Evolutionary conservation across 2,797 vertebrate species (phyloP), one percentile per base, ranked within the genome.

Genomic region (Pagetopsis macropterus): DNA sequence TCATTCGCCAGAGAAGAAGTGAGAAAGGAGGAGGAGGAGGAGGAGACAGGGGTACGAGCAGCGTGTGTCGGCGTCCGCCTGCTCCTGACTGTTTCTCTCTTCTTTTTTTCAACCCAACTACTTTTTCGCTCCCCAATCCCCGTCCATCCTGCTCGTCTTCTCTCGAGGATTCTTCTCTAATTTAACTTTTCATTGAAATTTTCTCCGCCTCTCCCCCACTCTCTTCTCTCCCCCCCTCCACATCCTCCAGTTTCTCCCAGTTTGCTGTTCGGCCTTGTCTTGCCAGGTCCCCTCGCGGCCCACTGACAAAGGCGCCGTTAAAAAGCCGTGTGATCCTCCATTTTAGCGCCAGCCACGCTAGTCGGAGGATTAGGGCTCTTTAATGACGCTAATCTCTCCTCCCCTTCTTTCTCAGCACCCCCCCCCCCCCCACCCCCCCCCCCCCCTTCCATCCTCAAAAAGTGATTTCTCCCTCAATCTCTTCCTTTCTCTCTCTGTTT

Each of bases 311-410:
- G 95, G 94, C 94, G 85, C 92, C 93, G 92, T 94, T 93, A 92
- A 95, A 94, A 95, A 95, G 93, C 95, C 94, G 93, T 95, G 93
- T 94, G 95, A 96, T 96, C 95, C 94, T 91, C 93, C 91, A 93
- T 96, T 96, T 96, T 95, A 93, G 94, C 92, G 94, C 93, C 94
- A 95, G 95, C 94, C 94, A 95, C 95, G 95, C 94, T 96, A 95
- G 94, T 95, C 91, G 92, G 93, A 96, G 96, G 96, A 96, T 96
- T 97, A 97, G 94, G 94, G 92, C 94, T 96, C 96, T 97, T 95
- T 96, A 96, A 96, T 96, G 96, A 96, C 95, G 95, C 95, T 95
- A 97, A 96, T 97, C 96, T 96, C 93, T 79, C 89, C 87, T 83
- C 89, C 87, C 85, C 84, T 84, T 84, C 84, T 86, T 83, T 76